Conservation (phyloP, 1,140 invertebrate species). For the Psilanteris sp. region DNA sequence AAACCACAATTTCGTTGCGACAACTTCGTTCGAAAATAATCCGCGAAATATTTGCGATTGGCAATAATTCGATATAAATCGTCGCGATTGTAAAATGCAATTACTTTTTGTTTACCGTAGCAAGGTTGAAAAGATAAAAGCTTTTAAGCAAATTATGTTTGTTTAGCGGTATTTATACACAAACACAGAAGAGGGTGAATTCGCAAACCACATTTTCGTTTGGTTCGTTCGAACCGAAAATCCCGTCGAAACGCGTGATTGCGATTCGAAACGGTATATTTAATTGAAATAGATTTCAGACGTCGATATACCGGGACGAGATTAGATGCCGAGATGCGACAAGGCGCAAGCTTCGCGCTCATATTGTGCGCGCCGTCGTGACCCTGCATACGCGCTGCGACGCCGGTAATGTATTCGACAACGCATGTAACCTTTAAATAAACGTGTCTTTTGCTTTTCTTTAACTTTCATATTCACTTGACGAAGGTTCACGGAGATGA, state of each 20-base stretch:
- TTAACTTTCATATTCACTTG: slow-evolving; percentile 27
- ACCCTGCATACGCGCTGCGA: slow-evolving; percentile 68
- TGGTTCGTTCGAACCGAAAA: no score
- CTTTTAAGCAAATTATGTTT: slow-evolving; percentile 62
- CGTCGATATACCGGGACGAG: neutral
- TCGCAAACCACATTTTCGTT: no score
- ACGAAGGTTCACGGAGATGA: slow-evolving; percentile 55
- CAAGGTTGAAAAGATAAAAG: slow-evolving; percentile 48
- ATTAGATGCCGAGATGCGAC: slow-evolving; percentile 22
- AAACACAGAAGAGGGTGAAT: slow-evolving; percentile 31
- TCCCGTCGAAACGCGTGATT: slow-evolving; percentile 5
- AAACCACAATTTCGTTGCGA: no score
- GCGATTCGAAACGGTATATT: slow-evolving; percentile 16
- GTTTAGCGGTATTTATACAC: slow-evolving; percentile 45
- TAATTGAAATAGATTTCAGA: slow-evolving; percentile 18
- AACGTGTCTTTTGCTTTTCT: slow-evolving; percentile 63
- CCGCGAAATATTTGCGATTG: no score
- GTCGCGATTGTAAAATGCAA: slow-evolving; percentile 12
- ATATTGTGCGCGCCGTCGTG: slow-evolving; percentile 23
- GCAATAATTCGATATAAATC: slow-evolving; percentile 16
- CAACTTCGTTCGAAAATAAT: no score
- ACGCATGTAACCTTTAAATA: slow-evolving; percentile 65
- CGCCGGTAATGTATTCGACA: slow-evolving; percentile 69
- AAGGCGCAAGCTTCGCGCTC: slow-evolving; percentile 18
- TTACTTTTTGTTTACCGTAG: slow-evolving; percentile 46